A percentile compares a stretch with the other conserved stretches of the same genome.
Conservation (phyloP, 1,140 invertebrate species). For the Hyphantria cunea region DNA sequence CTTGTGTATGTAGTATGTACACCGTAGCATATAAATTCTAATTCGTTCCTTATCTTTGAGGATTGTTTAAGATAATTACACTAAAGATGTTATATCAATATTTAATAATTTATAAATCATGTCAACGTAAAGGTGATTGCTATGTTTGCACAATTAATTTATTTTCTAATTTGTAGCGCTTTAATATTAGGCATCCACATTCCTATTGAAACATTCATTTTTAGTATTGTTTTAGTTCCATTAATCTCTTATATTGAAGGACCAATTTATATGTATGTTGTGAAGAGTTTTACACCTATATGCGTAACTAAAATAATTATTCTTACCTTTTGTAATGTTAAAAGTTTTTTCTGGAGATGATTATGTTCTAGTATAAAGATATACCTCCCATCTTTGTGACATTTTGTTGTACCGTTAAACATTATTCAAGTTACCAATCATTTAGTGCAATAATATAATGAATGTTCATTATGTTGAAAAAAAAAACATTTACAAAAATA, state of each 20-base stretch:
- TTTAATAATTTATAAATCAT: no score
- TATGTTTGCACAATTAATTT: no score
- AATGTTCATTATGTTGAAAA: background rate
- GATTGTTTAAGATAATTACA: no score
- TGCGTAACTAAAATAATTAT: no score
- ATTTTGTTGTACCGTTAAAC: conserved; percentile 4
- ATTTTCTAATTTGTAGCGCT: no score
- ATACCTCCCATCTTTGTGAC: conserved; percentile 6
- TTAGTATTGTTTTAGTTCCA: conserved; percentile 14
- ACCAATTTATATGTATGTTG: conserved; percentile 11
- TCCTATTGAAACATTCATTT: background rate
- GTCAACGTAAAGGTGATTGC: no score
- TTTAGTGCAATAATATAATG: conserved; percentile 23
- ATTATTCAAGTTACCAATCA: conserved; percentile 22
- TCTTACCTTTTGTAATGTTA: no score
- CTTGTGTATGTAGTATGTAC: no score
- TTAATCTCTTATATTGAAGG: conserved; percentile 13
- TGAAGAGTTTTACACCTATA: no score
- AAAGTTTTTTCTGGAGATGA: background rate
- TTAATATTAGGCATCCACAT: background rate
- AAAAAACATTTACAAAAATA: background rate
- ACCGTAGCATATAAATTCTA: no score
- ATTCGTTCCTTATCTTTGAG: no score
- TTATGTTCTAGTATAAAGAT: conserved; percentile 12
- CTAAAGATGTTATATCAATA: no score